Evolutionary conservation across 2,888 invertebrate species (phyloP).

Genomic region (Sminthurides aquaticus): DNA sequence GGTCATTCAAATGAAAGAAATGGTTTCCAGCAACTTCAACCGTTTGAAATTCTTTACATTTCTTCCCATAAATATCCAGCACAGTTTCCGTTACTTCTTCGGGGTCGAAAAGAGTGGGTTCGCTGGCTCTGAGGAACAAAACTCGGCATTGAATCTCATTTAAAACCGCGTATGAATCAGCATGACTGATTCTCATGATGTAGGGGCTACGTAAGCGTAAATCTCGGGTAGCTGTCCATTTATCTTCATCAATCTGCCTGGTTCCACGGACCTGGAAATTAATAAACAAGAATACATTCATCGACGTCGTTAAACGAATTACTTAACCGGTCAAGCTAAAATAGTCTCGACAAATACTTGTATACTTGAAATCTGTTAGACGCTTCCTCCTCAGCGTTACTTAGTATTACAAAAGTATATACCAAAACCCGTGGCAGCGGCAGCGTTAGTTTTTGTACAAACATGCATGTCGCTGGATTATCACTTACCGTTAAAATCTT

Average conservation of each 20-base stretch:
- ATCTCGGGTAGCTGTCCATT: conserved; percentile 42
- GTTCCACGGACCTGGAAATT: conserved; percentile 29
- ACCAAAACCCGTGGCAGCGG: too few species aligned
- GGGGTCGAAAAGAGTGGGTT: conserved; percentile 40
- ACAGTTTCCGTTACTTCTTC: conserved; percentile 26
- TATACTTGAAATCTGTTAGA: too few species aligned
- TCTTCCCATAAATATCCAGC: conserved; percentile 32
- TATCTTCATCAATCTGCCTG: conserved; percentile 30
- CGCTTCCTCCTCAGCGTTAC: too few species aligned
- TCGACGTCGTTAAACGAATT: too few species aligned
- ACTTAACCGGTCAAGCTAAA: too few species aligned
- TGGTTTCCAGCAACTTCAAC: conserved; percentile 40
- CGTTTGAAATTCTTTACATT: conserved; percentile 33
- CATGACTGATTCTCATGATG: conserved; percentile 53
- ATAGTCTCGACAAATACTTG: neutral
- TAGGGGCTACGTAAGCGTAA: conserved; percentile 34
- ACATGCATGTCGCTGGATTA: too few species aligned
- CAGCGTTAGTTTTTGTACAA: too few species aligned
- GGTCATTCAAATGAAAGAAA: conserved; percentile 42
- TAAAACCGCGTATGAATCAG: conserved; percentile 52
- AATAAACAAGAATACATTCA: neutral
- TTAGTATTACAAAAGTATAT: too few species aligned
- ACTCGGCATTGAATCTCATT: conserved; percentile 46
- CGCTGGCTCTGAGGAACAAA: conserved; percentile 45
- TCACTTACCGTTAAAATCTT: conserved; percentile 33